Conservation (phyloP, 2,797 vertebrate species). For the Lepus townsendii region DNA sequence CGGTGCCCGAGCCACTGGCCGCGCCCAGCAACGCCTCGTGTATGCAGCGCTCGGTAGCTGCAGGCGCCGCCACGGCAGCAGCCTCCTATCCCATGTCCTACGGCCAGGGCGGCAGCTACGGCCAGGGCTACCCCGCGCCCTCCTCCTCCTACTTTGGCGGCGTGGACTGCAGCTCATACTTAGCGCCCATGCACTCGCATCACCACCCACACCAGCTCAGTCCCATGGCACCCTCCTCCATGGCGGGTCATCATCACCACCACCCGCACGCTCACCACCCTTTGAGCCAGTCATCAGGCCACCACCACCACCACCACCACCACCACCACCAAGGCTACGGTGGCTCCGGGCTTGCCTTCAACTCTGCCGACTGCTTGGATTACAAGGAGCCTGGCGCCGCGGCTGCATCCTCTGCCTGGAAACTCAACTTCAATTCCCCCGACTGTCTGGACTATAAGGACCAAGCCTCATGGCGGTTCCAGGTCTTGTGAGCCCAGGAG, state of each 20-base stretch:
- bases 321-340: constrained; percentile 96
- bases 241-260: constrained; percentile 92
- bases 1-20: constrained; percentile 92
- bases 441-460: constrained; percentile 99
- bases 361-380: constrained; percentile 99
- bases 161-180: constrained; percentile 97
- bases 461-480: constrained; percentile 99
- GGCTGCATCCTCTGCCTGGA: constrained; percentile 95
- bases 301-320: constrained; percentile 96
- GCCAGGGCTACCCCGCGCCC: constrained; percentile 95
- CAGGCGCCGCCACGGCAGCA: constrained; percentile 90
- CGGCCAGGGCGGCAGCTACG: constrained; percentile 95
- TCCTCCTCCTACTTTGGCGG: constrained; percentile 97
- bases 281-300: constrained; percentile 94
- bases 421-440: constrained; percentile 99
- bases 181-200: constrained; percentile 98
- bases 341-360: constrained; percentile 93
- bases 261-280: constrained; percentile 93
- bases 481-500: constrained; percentile 95
- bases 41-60: constrained; percentile 94
- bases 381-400: constrained; percentile 98
- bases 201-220: constrained; percentile 97
- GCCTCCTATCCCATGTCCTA: constrained; percentile 97
- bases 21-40: constrained; percentile 93
- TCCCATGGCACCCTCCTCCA: constrained; percentile 96